These are phyloP conservation scores for Orthosia cruda DNA, from an alignment of 2,888 invertebrate genomes.

Conservation along the genomic window DNA sequence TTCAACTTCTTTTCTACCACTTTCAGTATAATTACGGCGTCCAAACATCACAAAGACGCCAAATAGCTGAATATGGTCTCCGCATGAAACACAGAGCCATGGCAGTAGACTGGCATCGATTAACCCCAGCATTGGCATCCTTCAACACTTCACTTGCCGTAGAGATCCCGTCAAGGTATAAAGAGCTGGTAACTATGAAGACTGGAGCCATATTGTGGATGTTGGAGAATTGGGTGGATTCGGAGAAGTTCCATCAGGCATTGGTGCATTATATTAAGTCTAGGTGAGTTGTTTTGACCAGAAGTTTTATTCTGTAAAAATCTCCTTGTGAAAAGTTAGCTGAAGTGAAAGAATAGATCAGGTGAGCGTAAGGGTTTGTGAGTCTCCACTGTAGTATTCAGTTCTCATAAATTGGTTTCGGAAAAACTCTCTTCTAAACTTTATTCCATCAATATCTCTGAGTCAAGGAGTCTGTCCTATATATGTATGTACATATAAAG, in stretches of 20 bases:
- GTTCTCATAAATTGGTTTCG: too few species aligned
- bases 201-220: slow-evolving; percentile 88
- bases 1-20: not conserved
- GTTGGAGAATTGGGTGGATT: slow-evolving; percentile 88
- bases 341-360: too few species aligned
- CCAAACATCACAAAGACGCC: slow-evolving; percentile 62
- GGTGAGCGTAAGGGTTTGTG: too few species aligned
- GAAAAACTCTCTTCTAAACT: too few species aligned
- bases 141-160: slow-evolving; percentile 83
- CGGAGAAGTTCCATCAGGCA: slow-evolving; percentile 81
- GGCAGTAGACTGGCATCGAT: slow-evolving; percentile 83
- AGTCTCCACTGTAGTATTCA: too few species aligned
- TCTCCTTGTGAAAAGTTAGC: too few species aligned
- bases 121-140: slow-evolving; percentile 79
- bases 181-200: slow-evolving; percentile 84
- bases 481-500: too few species aligned
- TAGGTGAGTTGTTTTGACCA: slow-evolving; percentile 61
- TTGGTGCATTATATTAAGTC: slow-evolving; percentile 85
- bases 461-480: too few species aligned
- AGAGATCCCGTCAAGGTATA: slow-evolving; percentile 82
- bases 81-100: slow-evolving; percentile 85
- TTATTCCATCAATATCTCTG: too few species aligned
- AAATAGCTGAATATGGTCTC: slow-evolving; percentile 79
- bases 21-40: slow-evolving; percentile 81
- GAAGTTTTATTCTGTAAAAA: too few species aligned